These are phyloP conservation scores for Rana temporaria DNA, from an alignment of 2,113 vertebrate genomes.

Conservation along the genomic window DNA sequence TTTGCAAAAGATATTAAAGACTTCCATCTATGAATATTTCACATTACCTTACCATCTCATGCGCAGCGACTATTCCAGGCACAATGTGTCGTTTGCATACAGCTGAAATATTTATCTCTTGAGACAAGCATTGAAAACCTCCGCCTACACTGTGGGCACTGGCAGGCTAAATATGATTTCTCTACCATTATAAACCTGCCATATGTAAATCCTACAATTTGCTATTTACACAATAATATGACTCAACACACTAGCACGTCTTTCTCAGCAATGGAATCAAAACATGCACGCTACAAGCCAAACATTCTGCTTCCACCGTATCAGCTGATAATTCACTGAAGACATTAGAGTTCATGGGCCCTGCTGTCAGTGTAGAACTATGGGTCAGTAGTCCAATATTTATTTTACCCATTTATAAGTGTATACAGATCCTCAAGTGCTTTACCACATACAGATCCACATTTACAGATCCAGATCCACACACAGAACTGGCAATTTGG, in stretches of 20 bases:
- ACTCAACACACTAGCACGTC: neutral
- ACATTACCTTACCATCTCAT: constrained; percentile 2
- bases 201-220: constrained; percentile 22
- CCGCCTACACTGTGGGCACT: constrained; percentile 5
- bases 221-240: constrained; percentile 14
- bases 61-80: neutral
- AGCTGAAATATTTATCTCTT: constrained; percentile 31
- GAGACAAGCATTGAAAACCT: constrained; percentile 20
- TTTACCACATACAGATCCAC: too few relatives aligned
- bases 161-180: constrained; percentile 7
- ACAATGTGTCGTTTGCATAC: constrained; percentile 14
- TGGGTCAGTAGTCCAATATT: too few relatives aligned
- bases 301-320: neutral
- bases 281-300: neutral
- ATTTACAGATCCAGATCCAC: too few relatives aligned
- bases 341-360: neutral
- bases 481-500: too few relatives aligned
- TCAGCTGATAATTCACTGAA: neutral
- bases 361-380: too few relatives aligned
- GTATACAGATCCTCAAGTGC: too few relatives aligned
- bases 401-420: too few relatives aligned
- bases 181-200: constrained; percentile 10
- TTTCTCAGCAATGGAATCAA: neutral
- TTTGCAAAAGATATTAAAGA: neutral
- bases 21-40: neutral